Evolutionary conservation across 2,797 vertebrate species (phyloP), one percentile per base, ranked within the genome.

Genomic region (Cossypha caffra): DNA sequence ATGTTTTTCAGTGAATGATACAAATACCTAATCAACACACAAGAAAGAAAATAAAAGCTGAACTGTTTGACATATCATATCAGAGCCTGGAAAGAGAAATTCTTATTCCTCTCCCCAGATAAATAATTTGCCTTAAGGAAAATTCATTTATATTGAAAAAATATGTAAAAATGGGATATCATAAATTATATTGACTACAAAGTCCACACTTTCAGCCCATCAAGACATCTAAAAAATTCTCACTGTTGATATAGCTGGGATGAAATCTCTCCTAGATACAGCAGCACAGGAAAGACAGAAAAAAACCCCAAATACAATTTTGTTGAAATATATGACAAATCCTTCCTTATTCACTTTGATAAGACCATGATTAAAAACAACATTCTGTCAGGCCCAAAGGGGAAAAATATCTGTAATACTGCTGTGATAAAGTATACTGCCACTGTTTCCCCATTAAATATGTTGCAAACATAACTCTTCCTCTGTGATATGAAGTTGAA

Each of bases 301-400:
- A 62, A 92, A 52, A 19, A 61, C 14, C 12, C 13, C 47, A 57
- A 68, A 83, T 37, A 29, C 3, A 76, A 47, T 58, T 71, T 68
- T 62, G 7, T 82, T 76, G 25, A 93, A 83, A 73, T 83, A 69
- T n/a, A 59, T 33, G 24, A 79, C 42, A 76, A 85, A 76, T 29
- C 18, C 29, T 82, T 83, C 20, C 12, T 66, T 69, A 54, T 17
- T 55, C 40, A 31, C 55, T 93, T 73, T 48, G 25, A 47, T 63
- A 96, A 80, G 43, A 16, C 40, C 57, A 59, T 37, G 52, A 64
- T 82, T 90, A 88, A 64, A 47, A 86, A 38, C 31, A 92, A 26
- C 40, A 86, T 81, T 85, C 58, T 72, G 35, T 42, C 58, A 86
- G 58, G 75, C 21, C 42, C 28, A 85, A 86, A 87, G 13, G 29